Evolutionary conservation across 2,888 invertebrate species (phyloP).

Genomic region (Chloromyia formosa): DNA sequence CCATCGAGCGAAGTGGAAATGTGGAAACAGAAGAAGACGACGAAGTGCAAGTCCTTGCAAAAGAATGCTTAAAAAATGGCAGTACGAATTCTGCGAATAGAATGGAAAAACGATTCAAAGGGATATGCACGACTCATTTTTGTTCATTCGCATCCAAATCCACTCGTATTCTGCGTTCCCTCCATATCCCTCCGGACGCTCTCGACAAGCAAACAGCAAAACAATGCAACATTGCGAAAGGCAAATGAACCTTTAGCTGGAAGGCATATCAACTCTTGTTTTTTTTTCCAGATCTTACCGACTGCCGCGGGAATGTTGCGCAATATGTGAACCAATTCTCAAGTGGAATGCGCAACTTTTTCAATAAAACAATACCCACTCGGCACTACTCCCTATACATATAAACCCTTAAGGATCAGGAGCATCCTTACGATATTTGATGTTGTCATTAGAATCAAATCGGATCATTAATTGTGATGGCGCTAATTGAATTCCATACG

Average conservation of each 20-base stretch:
- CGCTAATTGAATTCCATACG: background rate
- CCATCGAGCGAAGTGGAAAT: slow-evolving; percentile 29
- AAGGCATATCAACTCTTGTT: background rate
- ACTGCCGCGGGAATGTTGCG: slow-evolving; percentile 4
- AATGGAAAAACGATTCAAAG: slow-evolving; percentile 11
- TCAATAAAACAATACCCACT: background rate
- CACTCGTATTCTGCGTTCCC: background rate
- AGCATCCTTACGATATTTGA: background rate
- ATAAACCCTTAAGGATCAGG: background rate
- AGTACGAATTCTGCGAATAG: background rate
- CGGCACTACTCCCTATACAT: background rate
- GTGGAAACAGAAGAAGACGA: slow-evolving; percentile 14
- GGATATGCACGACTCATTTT: slow-evolving; percentile 19
- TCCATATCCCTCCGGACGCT: background rate
- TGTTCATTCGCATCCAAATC: slow-evolving; percentile 8
- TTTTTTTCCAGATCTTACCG: background rate
- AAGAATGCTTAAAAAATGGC: background rate
- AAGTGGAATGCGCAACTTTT: slow-evolving; percentile 32
- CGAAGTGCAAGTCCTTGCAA: background rate
- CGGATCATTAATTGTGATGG: background rate
- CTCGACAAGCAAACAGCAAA: background rate
- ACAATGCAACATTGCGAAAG: slow-evolving; percentile 8
- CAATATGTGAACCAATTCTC: background rate
- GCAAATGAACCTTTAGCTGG: slow-evolving; percentile 26
- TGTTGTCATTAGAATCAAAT: background rate